Evolutionary conservation across 2,888 invertebrate species (phyloP), one percentile per base, ranked within the genome.

Genomic region (Diadegma fenestrale): DNA sequence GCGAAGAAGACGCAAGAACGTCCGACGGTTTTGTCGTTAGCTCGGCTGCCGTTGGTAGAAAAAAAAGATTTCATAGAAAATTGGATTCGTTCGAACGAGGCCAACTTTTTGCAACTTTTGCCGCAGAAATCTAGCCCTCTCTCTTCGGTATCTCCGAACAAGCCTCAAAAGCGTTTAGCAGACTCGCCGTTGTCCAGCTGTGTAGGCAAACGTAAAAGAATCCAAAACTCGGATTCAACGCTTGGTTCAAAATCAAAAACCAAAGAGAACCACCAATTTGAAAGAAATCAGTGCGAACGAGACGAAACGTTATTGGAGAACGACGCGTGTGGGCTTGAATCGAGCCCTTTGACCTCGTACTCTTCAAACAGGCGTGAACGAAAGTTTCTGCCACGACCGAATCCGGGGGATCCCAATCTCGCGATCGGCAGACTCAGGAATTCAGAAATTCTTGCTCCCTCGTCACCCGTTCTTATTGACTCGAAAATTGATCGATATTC

Each of bases 41-140:
- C 66, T 22, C 22, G 19, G 12, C 7, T 77, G 68, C 76, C 79
- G 2, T 33, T 30, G 0, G 45, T 80, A 1, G 82, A 84, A 5
- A 91, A 88, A 30, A 41, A 6, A 0, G 89, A 91, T 41, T 89
- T 87, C 66, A 87, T 91, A 3, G 80, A 86, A n/a, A 86, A 88
- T 48, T 91, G 91, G 92, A 82, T 91, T 37, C 87, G 88, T 63
- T 82, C 86, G 37, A 88, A 88, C 37, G 61, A 63, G 17, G 64
- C 73, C 26, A 51, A 84, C 43, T 19, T 30, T 22, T 54, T 68
- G 41, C 19, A 37, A 19, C 81, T 77, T 69, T 77, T 54, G 0
- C 14, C 63, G 0, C 37, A 48, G 48, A 61, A n/a, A 58, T 66
- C 61, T 22, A 41, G 6, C 45, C 30, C 77, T 2, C 8, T 12